Percentiles rank a stretch among this genome's conserved stretches.
Evolutionary conservation across 2,888 invertebrate genomes (phyloP).

Genomic region (Neoscelio sp.): DNA sequence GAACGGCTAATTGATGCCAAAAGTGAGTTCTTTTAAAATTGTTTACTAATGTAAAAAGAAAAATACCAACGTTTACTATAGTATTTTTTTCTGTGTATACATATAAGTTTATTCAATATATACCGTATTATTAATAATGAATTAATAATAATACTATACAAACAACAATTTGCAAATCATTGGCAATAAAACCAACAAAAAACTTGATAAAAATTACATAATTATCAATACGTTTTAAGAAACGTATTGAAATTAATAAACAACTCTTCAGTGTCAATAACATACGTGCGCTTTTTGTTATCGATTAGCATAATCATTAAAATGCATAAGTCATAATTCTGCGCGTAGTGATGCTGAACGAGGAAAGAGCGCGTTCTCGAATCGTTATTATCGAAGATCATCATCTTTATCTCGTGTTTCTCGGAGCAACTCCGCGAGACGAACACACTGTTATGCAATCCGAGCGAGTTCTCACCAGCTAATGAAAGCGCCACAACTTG

Average conservation of each 20-base stretch:
- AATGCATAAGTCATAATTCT: slow-evolving; percentile 45
- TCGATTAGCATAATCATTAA: slow-evolving; percentile 48
- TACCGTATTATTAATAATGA: too few relatives aligned
- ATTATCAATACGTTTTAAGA: slow-evolving; percentile 34
- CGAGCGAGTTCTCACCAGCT: slow-evolving; percentile 3
- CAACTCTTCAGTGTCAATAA: slow-evolving; percentile 18
- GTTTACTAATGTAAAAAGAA: background rate
- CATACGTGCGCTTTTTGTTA: slow-evolving; percentile 40
- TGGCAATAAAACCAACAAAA: background rate
- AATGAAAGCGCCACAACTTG: slow-evolving; percentile 13
- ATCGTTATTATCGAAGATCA: slow-evolving; percentile 35
- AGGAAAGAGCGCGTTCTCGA: slow-evolving; percentile 44
- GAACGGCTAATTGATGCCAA: slow-evolving; percentile 96
- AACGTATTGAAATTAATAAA: background rate
- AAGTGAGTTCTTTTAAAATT: slow-evolving; percentile 85
- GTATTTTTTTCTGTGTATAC: background rate
- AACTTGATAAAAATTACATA: slow-evolving; percentile 2
- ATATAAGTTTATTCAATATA: too few relatives aligned
- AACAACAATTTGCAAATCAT: slow-evolving; percentile 8
- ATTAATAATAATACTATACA: too few relatives aligned
- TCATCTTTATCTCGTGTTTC: slow-evolving; percentile 48
- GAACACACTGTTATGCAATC: slow-evolving; percentile 31
- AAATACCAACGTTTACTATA: background rate
- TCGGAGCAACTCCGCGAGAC: slow-evolving; percentile 8
- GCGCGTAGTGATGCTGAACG: slow-evolving; percentile 27